These are phyloP conservation scores for Cassiopea xamachana DNA, from an alignment of 30 jellyfish, hydroid and myxozoan genomes.

Conservation along the genomic window DNA sequence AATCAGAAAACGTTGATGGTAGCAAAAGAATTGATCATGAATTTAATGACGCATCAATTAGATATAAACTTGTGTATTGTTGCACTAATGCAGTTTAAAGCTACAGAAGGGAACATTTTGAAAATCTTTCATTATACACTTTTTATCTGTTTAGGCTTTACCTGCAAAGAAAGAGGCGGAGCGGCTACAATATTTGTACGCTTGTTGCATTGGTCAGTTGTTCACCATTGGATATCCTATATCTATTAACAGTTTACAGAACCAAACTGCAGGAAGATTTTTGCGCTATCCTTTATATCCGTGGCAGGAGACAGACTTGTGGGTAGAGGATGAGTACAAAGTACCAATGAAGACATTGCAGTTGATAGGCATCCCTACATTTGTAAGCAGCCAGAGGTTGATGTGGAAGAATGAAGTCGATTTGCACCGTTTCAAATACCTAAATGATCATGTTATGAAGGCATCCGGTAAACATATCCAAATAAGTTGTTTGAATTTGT, in stretches of 20 bases:
- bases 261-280: slow-evolving; percentile 39
- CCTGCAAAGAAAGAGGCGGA: slow-evolving; percentile 56
- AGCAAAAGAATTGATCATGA: too few relatives aligned
- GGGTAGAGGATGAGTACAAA: slow-evolving; percentile 62
- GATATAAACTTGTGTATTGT: too few relatives aligned
- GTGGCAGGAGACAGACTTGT: slow-evolving; percentile 71
- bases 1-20: too few relatives aligned
- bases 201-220: slow-evolving; percentile 66
- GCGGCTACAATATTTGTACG: slow-evolving; percentile 44
- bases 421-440: slow-evolving; percentile 32
- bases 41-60: too few relatives aligned
- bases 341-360: slow-evolving; percentile 43
- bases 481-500: too few relatives aligned
- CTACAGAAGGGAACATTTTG: neutral
- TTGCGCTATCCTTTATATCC: slow-evolving; percentile 67
- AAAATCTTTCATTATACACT: neutral
- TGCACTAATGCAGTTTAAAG: too few relatives aligned
- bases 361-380: slow-evolving; percentile 56
- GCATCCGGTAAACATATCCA: slow-evolving; percentile 42
- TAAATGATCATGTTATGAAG: slow-evolving; percentile 71
- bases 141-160: slow-evolving; percentile 37
- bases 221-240: slow-evolving; percentile 72
- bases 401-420: slow-evolving; percentile 72
- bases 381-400: slow-evolving; percentile 3
- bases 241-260: slow-evolving; percentile 20